Conservation (phyloP, 2,113 vertebrate genomes). For the Macroglossus sobrinus region DNA sequence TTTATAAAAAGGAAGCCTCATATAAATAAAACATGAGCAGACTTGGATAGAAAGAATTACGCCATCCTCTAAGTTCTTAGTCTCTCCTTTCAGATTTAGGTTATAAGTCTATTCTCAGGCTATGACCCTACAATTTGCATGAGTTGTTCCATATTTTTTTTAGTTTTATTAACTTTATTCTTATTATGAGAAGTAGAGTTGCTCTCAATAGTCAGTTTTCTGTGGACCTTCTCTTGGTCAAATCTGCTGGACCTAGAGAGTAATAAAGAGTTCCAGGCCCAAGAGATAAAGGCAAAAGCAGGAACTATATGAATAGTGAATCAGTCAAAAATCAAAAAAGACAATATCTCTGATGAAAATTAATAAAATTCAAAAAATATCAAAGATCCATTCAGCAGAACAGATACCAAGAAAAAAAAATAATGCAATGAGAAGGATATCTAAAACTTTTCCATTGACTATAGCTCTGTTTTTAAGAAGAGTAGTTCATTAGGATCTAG, state of each 20-base stretch:
- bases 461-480: constrained; percentile 34
- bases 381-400: background rate
- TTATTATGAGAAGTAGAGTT: background rate
- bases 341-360: constrained; percentile 39
- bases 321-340: constrained; percentile 29
- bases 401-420: constrained; percentile 13
- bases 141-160: constrained; percentile 34
- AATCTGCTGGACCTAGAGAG: background rate
- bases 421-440: background rate
- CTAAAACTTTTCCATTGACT: background rate
- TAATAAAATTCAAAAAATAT: constrained; percentile 46
- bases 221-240: constrained; percentile 22
- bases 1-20: background rate
- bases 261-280: background rate
- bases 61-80: background rate
- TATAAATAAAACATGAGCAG: constrained; percentile 30
- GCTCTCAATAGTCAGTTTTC: background rate
- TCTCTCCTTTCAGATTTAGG: constrained; percentile 30
- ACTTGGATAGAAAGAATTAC: background rate
- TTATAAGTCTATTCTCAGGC: constrained; percentile 18
- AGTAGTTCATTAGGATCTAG: constrained; percentile 15
- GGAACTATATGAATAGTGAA: background rate
- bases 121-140: background rate
- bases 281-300: constrained; percentile 16
- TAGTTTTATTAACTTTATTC: constrained; percentile 36